A percentile compares a stretch with the other conserved stretches of the same genome.
Conservation (phyloP, 2,888 invertebrate genomes). For the Chrysopilus asiliformis region DNA sequence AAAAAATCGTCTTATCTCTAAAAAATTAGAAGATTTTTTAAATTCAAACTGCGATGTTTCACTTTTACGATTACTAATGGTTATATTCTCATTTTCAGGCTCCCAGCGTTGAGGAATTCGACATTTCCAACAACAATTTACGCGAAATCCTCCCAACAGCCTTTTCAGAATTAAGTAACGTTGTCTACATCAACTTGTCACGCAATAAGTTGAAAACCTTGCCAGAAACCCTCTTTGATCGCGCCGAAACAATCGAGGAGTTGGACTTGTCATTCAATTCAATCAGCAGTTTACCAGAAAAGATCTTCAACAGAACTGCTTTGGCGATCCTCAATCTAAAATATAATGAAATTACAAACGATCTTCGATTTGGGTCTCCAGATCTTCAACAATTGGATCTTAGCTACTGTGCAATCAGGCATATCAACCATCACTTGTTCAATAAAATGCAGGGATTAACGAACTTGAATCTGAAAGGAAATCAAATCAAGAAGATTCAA, state of each 20-base stretch:
- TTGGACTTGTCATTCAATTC: constrained; percentile 59
- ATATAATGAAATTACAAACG: constrained; percentile 51
- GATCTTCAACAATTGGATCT: constrained; percentile 54
- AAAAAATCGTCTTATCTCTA: too few species aligned
- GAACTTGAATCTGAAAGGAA: constrained; percentile 54
- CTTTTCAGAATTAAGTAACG: constrained; percentile 49
- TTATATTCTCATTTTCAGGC: constrained; percentile 25
- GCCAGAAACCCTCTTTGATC: constrained; percentile 40
- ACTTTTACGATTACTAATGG: background rate
- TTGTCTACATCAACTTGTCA: constrained; percentile 53
- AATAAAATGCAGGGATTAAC: constrained; percentile 48
- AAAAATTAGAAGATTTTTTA: too few species aligned
- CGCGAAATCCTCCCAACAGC: constrained; percentile 48
- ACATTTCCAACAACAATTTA: constrained; percentile 56
- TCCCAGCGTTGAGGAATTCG: constrained; percentile 53
- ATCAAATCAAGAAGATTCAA: constrained; percentile 53
- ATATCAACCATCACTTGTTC: constrained; percentile 51
- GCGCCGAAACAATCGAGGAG: constrained; percentile 51
- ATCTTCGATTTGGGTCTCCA: constrained; percentile 46
- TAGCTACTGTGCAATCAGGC: constrained; percentile 51
- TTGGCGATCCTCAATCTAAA: constrained; percentile 55
- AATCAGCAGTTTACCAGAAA: constrained; percentile 46
- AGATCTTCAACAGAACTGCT: constrained; percentile 52
- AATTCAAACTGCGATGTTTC: too few species aligned
- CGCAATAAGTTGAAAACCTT: constrained; percentile 49